Base-by-base conservation (phyloP, 2,797 vertebrate genomes). In the Ceryle rudis region DNA sequence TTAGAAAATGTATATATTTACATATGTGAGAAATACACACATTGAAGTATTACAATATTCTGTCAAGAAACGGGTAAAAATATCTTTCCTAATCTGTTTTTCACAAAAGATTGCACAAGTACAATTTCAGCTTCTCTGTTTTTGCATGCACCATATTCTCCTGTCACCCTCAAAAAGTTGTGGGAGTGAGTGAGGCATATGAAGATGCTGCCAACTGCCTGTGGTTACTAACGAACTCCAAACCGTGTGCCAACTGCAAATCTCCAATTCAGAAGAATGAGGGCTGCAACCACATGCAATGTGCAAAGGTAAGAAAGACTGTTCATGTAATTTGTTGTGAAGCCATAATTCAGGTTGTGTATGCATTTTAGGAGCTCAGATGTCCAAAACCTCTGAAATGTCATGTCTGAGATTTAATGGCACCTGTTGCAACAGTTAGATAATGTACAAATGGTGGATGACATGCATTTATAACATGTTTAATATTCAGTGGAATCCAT, bases 201-300 rank as follows among this genome's bases (percentile, higher is more conserved):
- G 99, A 99, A 97, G 99, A 99, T 67, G 99, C 99, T 90, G 99
- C 99, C 98, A 99, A 99, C 97, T 99, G 99, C 97, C 98, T 99
- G 89, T 99, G 99, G 99, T 97, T 99, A 95, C 98, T 99, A 91
- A 99, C 98, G 9, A 99, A 99, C 98, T 99, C 99, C 90, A 99
- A 99, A 97, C 97, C 99, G 29, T 99, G 99, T 58, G 99, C 99
- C 97, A 99, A 99, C 95, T 99, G 99, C 98, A 99, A 99, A 97
- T 99, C 99, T 90, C 99, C 99, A 6, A 99, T 99, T 97, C 99
- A 99, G 98, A 99, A 99, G 98, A 99, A 99, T 4, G 99, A 99
- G 96, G 99, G 99, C 90, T 99, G 99, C 97, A 99, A 99, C 97
- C 99, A 99, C 98, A 99, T 99, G 99, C 99, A 99, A 89, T 99